Base-by-base conservation (phyloP, 2,888 invertebrate species). In the Thymelicus lineola region DNA sequence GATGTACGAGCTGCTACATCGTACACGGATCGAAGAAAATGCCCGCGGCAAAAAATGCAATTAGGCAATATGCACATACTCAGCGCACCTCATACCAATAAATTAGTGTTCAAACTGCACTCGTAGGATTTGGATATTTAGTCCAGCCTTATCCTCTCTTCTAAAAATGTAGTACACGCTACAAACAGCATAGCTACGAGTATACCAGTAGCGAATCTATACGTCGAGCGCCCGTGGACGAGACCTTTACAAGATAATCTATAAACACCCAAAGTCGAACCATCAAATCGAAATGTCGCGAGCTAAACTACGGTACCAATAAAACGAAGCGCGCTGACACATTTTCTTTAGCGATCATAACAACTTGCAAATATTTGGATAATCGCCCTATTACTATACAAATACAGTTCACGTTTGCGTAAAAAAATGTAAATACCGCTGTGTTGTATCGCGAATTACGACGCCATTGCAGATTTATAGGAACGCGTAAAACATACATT, bases 391-490 rank as follows among this genome's bases (percentile, higher is more conserved):
- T 58, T 7, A 6, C 15, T 7, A 15, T 20, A 4, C n/a, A 10
- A 6, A 63, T 58, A 69, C 46, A 63, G 69, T 58, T 48, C n/a
- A 50, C 5, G 17, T 28, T 63, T n/a, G 63, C 28, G n/a, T 46
- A 50, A 28, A 20, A 59, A n/a, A 46, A 57, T 50, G 64, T n/a
- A 53, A 62, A 69, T 62, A 69, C 46, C 42, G 12, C n/a, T 12
- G 66, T 73, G 71, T 78, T 80, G 77, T 82, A 79, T 80, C 76
- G 76, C 75, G 76, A 79, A 79, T 74, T 75, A 75, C 79, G 77
- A 70, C 73, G 79, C 82, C 80, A 82, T 83, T 78, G 80, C 78
- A 42, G 48, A 63, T 69, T 69, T 69, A 69, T 69, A 48, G 38
- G 63, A 57, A 20, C 46, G 57, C 46, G 58, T 66, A 60, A 67